These are phyloP conservation scores for Eira barbara DNA, from an alignment of 2,113 vertebrate genomes.

Conservation along the genomic window DNA sequence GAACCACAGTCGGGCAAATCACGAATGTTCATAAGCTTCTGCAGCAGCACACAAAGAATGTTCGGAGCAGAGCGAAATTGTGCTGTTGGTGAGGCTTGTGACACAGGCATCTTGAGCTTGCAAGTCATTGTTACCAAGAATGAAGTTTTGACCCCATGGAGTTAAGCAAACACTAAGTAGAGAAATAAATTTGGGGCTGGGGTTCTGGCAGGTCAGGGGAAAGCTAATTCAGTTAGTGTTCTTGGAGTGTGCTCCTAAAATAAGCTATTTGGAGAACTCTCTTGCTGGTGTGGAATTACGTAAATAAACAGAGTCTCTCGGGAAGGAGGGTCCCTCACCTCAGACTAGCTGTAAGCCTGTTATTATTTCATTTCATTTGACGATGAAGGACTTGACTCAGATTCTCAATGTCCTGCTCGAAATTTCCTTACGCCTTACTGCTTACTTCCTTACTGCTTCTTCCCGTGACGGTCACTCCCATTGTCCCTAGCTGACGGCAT, in stretches of 20 bases:
- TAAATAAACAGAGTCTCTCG: neutral
- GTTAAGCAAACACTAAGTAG: neutral
- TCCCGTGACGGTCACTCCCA: rapidly evolving
- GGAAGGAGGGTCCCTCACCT: neutral
- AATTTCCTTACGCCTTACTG: neutral
- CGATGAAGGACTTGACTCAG: neutral
- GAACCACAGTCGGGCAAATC: rapidly evolving
- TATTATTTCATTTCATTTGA: neutral
- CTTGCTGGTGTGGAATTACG: neutral
- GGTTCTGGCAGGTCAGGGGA: neutral
- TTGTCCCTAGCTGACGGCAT: neutral
- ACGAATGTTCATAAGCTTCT: rapidly evolving
- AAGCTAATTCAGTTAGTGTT: neutral
- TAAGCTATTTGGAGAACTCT: neutral
- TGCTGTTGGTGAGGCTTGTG: neutral
- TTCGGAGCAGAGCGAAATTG: rapidly evolving
- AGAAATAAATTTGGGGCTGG: neutral
- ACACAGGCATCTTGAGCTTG: neutral
- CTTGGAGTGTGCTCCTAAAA: neutral
- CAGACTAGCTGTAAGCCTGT: rapidly evolving
- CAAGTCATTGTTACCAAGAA: rapidly evolving
- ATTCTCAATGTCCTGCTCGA: neutral
- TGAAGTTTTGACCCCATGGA: neutral
- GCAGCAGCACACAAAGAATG: rapidly evolving
- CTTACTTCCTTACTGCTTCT: too few relatives aligned